Evolutionary conservation across 2,888 invertebrate genomes (phyloP).

Genomic region (Diloba caeruleocephala): DNA sequence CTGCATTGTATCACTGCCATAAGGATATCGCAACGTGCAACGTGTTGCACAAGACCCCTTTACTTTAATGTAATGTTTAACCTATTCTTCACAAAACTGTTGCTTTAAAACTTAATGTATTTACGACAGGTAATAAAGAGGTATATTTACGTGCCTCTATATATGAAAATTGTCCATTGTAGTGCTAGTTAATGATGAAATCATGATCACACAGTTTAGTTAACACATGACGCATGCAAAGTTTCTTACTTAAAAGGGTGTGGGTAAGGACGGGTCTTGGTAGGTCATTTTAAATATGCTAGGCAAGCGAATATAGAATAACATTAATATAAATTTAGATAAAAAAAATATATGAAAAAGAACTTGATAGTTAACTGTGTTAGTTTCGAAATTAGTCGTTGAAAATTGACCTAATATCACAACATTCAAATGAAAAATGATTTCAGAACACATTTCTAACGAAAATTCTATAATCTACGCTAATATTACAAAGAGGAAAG

Average conservation of each 20-base stretch:
- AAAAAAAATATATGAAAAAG: too few relatives aligned
- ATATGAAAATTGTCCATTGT: constrained; percentile 35
- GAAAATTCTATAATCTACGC: too few relatives aligned
- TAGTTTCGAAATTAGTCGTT: too few relatives aligned
- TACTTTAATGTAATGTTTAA: neutral
- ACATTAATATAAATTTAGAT: neutral
- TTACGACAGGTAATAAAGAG: constrained; percentile 29
- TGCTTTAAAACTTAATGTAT: constrained; percentile 17
- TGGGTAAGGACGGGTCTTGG: neutral
- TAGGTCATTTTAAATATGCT: neutral
- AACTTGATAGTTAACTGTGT: too few relatives aligned
- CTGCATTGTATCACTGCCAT: too few relatives aligned
- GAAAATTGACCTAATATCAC: too few relatives aligned
- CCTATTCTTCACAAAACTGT: constrained; percentile 1
- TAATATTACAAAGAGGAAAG: too few relatives aligned
- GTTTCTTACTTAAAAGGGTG: constrained; percentile 1
- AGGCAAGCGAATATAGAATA: neutral
- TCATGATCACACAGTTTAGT: constrained; percentile 36
- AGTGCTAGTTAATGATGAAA: constrained; percentile 28
- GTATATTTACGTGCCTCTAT: constrained; percentile 32
- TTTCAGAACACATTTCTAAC: too few relatives aligned
- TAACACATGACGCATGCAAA: constrained; percentile 31
- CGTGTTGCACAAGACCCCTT: constrained; percentile 1
- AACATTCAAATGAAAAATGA: too few relatives aligned
- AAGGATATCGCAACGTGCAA: constrained; percentile 1